Evolutionary conservation across 2,113 vertebrate species (phyloP), one percentile per base, ranked within the genome.

Genomic region (Sinocyclocheilus anophthalmus): DNA sequence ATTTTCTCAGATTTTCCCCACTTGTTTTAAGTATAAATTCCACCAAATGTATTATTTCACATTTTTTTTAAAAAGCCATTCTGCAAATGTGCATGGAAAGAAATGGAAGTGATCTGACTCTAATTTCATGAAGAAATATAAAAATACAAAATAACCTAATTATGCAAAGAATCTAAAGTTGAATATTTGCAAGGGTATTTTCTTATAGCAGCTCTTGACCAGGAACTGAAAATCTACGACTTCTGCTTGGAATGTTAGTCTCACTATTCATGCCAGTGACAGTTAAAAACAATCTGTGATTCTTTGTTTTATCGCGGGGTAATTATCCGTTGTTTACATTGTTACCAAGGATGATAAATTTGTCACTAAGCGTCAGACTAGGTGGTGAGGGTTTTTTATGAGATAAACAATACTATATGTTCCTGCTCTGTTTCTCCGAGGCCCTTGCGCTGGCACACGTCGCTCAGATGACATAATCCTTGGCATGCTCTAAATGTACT

Each of bases 331-430:
- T 96, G 94, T 98, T 97, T 97, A 93, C 93, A 93, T 93, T 90
- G 97, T 98, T 97, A 95, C 97, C 95, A 98, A 90, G 96, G 93
- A 94, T 95, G 93, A 96, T 95, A 95, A 96, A 94, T 94, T 90
- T 95, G 95, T 96, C 92, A 95, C 91, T 95, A 95, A 94, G 95
- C 95, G 92, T 93, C 93, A 89, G 91, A 90, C 89, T 95, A 96
- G 95, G 94, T 94, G 94, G 95, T 96, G 95, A 95, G 94, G 95
- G 92, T 95, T 96, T 93, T 96, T 95, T 95, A 95, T 92, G 96
- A 96, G 96, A 95, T 96, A 96, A 97, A 97, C 96, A 96, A 95
- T 96, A 96, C 96, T 96, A 95, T 95, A 95, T 96, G 94, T 96
- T 96, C 96, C 92, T 96, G 94, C 95, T 92, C 92, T 94, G 93